Base-by-base conservation (phyloP, 1,140 invertebrate genomes). In the Dolichoris vasculosae region DNA sequence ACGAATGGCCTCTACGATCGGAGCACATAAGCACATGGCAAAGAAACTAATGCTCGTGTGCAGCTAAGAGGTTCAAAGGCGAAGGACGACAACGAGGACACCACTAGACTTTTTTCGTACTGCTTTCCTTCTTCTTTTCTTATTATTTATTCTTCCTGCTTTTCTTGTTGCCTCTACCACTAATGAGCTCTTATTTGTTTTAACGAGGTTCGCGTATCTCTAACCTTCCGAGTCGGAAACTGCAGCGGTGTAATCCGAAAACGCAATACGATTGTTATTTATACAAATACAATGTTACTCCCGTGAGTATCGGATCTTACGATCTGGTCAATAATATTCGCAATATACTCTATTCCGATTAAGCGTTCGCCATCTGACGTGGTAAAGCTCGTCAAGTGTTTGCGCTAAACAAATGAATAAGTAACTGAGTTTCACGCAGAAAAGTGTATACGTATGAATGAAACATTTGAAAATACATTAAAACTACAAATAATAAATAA, bases 1-100 rank as follows among this genome's bases (percentile, higher is more conserved):
- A 90, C 89, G 88, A 89, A 84, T 73, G 30, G 69, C 46, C 40
- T 43, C 71, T 32, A n/a, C 32, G 30, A 17, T 17, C 17, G 32
- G 15, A 7, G 17, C 55, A 26, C 55, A 4, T 30, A 15, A 17
- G 0, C n/a, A 0, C 11, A 17, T n/a, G 71, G 40, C 3, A 69
- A 17, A 69, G 30, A 13, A 20, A 38, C 9, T 17, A 7, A 38
- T 17, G 35, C 1, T 7, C 2, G 15, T 2, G 9, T 2, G 20
- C 26, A 86, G n/a, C 48, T 43, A 71, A 23, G 30, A 20, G 64
- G 71, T 83, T 38, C 59, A 78, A 30, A 64, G 51, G 63, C 59
- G 67, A 69, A 20, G 67, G 86, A 17, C 81, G 48, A 82, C 32
- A 38, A 20, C 17, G 40, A 73, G 77, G 78, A 35, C 35, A 4